A percentile compares a stretch with the other conserved stretches of the same genome.
Conservation (phyloP, 2,888 invertebrate species). For the Noctua janthina region DNA sequence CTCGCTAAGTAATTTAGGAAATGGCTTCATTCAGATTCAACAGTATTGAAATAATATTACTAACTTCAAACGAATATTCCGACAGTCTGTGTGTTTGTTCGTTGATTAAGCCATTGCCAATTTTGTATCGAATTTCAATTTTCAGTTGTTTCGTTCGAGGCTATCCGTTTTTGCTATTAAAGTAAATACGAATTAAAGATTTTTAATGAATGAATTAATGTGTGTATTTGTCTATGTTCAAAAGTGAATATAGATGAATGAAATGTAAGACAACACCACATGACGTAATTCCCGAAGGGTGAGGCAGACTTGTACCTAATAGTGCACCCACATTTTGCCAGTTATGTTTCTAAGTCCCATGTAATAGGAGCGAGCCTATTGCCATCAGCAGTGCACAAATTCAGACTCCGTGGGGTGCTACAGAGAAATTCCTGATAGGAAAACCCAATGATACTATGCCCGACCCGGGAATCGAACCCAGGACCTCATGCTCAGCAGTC, state of each 20-base stretch:
- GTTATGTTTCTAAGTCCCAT: no score
- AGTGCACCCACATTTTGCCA: no score
- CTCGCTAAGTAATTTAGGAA: conserved; percentile 19
- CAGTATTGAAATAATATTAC: conserved; percentile 14
- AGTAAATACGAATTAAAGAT: not conserved
- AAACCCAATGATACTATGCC: no score
- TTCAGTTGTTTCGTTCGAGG: not conserved
- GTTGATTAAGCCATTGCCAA: not conserved
- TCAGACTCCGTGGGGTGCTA: no score
- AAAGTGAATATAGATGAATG: not conserved
- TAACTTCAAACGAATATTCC: conserved; percentile 8
- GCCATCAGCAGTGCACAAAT: no score
- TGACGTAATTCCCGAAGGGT: no score
- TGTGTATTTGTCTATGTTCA: not conserved
- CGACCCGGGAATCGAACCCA: no score
- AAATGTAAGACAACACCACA: not conserved
- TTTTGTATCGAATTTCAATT: not conserved
- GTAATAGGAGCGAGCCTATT: no score
- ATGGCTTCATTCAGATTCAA: not conserved
- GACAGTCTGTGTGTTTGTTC: not conserved
- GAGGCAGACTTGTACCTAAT: no score
- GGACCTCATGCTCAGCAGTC: no score
- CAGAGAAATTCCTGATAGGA: no score
- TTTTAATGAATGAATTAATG: not conserved
- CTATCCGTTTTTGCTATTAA: not conserved